These are phyloP conservation scores for Laodelphax striatellus DNA, from an alignment of 1,140 invertebrate species.

Conservation along the genomic window DNA sequence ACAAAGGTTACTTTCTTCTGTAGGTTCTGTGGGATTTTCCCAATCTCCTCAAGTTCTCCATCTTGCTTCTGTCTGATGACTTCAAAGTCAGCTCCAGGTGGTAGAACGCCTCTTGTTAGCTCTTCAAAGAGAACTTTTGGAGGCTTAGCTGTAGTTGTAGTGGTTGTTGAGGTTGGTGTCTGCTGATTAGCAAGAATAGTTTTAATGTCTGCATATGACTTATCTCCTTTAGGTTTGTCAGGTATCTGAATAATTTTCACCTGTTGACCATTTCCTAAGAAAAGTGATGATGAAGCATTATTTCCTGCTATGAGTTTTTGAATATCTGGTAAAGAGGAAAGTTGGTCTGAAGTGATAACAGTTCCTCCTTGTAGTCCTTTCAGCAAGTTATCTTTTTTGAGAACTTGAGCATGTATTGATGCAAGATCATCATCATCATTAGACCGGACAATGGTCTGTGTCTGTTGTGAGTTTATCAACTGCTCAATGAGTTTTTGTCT, in stretches of 20 bases:
- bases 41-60: slow-evolving; percentile 57
- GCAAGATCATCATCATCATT: slow-evolving; percentile 17
- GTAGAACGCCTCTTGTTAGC: slow-evolving; percentile 59
- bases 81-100: slow-evolving; percentile 63
- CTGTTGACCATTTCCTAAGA: slow-evolving; percentile 9
- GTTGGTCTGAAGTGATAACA: slow-evolving; percentile 15
- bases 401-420: slow-evolving; percentile 17
- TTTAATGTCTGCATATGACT: slow-evolving; percentile 19
- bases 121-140: slow-evolving; percentile 51
- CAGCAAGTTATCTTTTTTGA: slow-evolving; percentile 18
- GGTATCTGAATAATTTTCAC: slow-evolving; percentile 11
- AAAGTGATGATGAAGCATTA: slow-evolving; percentile 8
- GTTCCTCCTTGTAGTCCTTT: slow-evolving; percentile 16
- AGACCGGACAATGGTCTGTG: slow-evolving; percentile 2
- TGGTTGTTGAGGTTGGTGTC: slow-evolving; percentile 26
- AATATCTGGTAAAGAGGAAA: slow-evolving; percentile 13
- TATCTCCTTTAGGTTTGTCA: slow-evolving; percentile 6
- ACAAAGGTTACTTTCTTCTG: slow-evolving; percentile 77
- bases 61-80: slow-evolving; percentile 58
- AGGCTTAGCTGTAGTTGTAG: slow-evolving; percentile 34
- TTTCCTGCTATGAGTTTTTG: slow-evolving; percentile 2
- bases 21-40: slow-evolving; percentile 43
- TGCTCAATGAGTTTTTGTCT: slow-evolving; percentile 20
- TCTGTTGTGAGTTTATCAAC: slow-evolving; percentile 11
- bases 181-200: slow-evolving; percentile 17